phyloP scores from a whole-genome alignment of 2,888 invertebrate species.

The Gnatocerus cornutus region DNA sequence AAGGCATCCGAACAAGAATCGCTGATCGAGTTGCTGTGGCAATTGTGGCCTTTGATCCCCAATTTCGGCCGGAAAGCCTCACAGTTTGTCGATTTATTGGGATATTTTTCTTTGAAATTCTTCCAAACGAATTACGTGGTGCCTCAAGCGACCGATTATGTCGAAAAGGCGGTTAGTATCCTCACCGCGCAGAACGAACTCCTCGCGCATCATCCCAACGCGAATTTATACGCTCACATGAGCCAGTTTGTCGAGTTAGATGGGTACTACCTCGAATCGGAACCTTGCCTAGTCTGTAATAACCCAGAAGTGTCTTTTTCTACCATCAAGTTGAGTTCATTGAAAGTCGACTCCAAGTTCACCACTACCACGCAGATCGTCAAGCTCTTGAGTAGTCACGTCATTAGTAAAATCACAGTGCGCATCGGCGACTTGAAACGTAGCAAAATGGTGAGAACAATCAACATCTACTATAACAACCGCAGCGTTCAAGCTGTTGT shows the following conservation, averaged over 20 bases:
- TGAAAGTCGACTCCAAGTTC: conserved; percentile 97
- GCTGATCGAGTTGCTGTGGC: conserved; percentile 90
- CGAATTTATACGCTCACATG: conserved; percentile 91
- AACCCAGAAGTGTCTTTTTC: conserved; percentile 96
- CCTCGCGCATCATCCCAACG: conserved; percentile 93
- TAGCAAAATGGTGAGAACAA: conserved; percentile 96
- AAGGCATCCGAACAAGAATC: conserved; percentile 84
- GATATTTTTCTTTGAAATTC: conserved; percentile 94
- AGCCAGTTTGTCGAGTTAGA: conserved; percentile 96
- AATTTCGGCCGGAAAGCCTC: conserved; percentile 95
- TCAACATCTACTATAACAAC: conserved; percentile 98
- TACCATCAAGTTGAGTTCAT: conserved; percentile 92
- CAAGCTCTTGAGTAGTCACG: conserved; percentile 95
- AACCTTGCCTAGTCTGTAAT: conserved; percentile 98
- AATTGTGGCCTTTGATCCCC: conserved; percentile 91
- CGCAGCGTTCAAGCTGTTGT: conserved; percentile 97
- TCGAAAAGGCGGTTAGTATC: conserved; percentile 89
- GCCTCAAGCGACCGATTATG: conserved; percentile 77
- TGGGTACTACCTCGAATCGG: conserved; percentile 96
- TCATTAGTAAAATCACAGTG: conserved; percentile 93
- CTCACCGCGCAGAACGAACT: conserved; percentile 92
- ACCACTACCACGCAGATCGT: conserved; percentile 98
- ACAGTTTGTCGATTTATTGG: conserved; percentile 96
- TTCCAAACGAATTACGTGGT: conserved; percentile 79
- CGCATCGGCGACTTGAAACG: conserved; percentile 96